Evolutionary conservation across 1,140 invertebrate genomes (phyloP).

Genomic region (Drosophila sturtevanti): DNA sequence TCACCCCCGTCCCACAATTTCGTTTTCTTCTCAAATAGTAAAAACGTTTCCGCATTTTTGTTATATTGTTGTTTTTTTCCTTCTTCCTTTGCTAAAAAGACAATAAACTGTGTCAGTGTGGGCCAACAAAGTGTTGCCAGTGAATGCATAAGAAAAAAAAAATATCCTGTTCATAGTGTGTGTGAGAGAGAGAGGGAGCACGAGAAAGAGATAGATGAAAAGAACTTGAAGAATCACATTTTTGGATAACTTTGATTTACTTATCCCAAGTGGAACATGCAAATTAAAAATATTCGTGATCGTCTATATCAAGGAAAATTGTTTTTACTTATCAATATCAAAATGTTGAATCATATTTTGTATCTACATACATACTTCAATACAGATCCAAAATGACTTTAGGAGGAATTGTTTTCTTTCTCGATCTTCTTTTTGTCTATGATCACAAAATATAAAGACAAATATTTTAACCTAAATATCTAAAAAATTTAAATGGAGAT

Average conservation of each 20-base stretch:
- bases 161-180: neutral
- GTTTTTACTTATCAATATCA: neutral
- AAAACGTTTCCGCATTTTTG: slow-evolving; percentile 70
- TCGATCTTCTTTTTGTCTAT: too few species aligned
- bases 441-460: too few species aligned
- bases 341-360: too few species aligned
- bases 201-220: neutral
- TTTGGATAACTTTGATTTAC: neutral
- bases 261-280: neutral
- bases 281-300: neutral
- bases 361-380: too few species aligned
- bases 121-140: slow-evolving; percentile 19
- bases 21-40: neutral
- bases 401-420: too few species aligned
- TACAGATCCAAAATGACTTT: too few species aligned
- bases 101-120: slow-evolving; percentile 69
- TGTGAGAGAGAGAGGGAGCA: neutral
- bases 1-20: neutral
- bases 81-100: slow-evolving; percentile 63
- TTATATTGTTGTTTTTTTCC: slow-evolving; percentile 50
- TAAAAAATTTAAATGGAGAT: too few species aligned
- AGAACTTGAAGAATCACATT: neutral
- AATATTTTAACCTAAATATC: too few species aligned
- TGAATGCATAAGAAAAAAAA: neutral
- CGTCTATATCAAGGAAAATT: neutral